Base-by-base conservation (phyloP, 2,888 invertebrate species). In the Drosophila fulvimacula region DNA sequence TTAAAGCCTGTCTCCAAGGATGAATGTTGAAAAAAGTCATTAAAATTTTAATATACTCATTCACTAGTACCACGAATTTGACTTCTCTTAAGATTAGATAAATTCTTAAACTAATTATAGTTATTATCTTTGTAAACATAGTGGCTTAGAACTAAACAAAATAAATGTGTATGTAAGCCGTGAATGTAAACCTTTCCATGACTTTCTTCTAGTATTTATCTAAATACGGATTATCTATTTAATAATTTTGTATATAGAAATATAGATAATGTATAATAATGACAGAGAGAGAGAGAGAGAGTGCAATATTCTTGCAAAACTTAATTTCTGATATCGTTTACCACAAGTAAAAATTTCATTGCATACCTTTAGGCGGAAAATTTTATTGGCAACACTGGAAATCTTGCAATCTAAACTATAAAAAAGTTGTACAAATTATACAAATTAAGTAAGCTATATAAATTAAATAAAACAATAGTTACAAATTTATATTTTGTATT, bases 1-100 rank as follows among this genome's bases (percentile, higher is more conserved):
- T 30, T 3, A 55, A 44, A 9, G 46, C 61, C 13, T 19, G 70
- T 39, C 36, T 51, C 3, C 55, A 59, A 41, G 19, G 36, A 34
- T 17, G 19, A 49, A 13, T 7, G 4, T 13, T 41, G 10, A 5
- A 15, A 0, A 24, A n/a, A 30, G 21, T 42, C 5, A 21, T 10
- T 21, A 27, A 11, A 59, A 3, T 24, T 44, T 9, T 44, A 5
- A 46, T 27, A 7, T 3, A 1, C 11, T 7, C 17, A 19, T 9
- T 39, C 3, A 15, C 30, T 10, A 10, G 10, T 41, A 19, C 32
- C 21, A 41, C 5, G 13, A 42, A 56, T 13, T 34, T 15, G 9
- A 5, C 13, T 27, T 17, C 0, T 38, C 1, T 4, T 27, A 1
- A 10, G 21, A 21, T 51, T 3, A 53, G 59, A 69, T 67, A 44